Base-by-base conservation (phyloP, 2,888 invertebrate genomes). In the Artemia sp. region DNA sequence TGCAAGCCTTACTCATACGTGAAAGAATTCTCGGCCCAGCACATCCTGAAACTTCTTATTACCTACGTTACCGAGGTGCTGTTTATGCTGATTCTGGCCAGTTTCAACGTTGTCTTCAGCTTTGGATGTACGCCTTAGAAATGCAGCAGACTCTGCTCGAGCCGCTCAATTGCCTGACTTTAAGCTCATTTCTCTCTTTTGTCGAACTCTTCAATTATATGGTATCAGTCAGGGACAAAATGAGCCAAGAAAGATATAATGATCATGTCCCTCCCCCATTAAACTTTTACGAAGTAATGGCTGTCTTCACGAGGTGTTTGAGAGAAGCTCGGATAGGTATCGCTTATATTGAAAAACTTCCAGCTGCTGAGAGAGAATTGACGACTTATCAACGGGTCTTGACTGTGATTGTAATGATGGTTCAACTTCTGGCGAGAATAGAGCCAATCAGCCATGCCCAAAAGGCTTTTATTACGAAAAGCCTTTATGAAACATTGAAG, bases 91-190 rank as follows among this genome's bases (percentile, higher is more conserved):
- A 95, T 80, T 88, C 91, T 73, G 92, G 95, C 4, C 89, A 93
- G 76, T 95, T 94, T 81, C 85, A 86, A 70, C 76, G 82, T 14
- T 96, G 95, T 80, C 91, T 95, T 73, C 87, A 89, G 76, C 83
- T 96, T 73, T 96, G 96, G 96, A 91, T 92, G 80, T 94, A 96
- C 81, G 95, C 95, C 51, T 82, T 96, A 53, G 92, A 93, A 78
- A 93, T 94, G 90, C 95, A 95, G 74, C 92, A 93, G 78, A 85
- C 86, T 73, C 91, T 92, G 81, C 82, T 95, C 74, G 92, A 93
- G 74, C 90, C 95, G 24, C 84, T 96, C 69, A 92, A 91, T 78
- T 90, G 92, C 51, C 90, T 94, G 86, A 95, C 95, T 12, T 93
- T 94, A 78, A 92, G 92, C 77, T 91, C 91, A 73, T 83, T 96